A percentile compares a stretch with the other conserved stretches of the same genome.
phyloP scores from a whole-genome alignment of 2,113 vertebrate species.

The Platysteira castanea region DNA sequence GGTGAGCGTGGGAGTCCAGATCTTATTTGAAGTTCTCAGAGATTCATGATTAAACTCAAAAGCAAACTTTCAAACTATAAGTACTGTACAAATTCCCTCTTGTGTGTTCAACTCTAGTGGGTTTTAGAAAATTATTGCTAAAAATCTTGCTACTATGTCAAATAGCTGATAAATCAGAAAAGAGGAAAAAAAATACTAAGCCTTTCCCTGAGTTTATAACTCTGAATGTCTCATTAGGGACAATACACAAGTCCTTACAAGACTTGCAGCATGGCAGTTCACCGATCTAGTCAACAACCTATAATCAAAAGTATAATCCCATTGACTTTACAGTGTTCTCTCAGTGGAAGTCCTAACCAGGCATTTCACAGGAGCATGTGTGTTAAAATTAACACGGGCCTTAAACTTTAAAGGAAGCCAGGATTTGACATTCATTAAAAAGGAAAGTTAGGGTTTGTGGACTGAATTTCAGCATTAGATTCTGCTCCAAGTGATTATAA shows the following conservation, averaged over 20 bases:
- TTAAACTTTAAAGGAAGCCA: not conserved
- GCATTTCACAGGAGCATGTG: not conserved
- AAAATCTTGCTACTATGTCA: not conserved
- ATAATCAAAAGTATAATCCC: not conserved
- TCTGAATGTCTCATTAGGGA: not conserved
- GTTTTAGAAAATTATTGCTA: not conserved
- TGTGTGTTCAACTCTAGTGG: not conserved
- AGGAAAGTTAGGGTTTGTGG: not conserved
- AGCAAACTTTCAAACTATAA: not conserved
- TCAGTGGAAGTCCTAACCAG: not conserved
- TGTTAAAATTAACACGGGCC: accelerated
- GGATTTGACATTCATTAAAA: conserved; percentile 4
- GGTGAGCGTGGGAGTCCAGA: not conserved
- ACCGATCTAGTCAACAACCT: not conserved
- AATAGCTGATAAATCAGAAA: not conserved
- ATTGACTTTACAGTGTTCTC: not conserved
- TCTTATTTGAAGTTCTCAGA: not conserved
- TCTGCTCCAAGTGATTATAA: not conserved
- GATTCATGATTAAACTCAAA: not conserved
- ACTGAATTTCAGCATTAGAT: not conserved
- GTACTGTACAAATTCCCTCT: not conserved
- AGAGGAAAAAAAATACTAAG: not conserved
- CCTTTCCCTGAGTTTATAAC: not conserved
- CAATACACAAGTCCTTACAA: not conserved
- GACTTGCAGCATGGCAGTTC: not conserved